phyloP scores from a whole-genome alignment of 2,113 vertebrate genomes.

The Bubo scandiacus region DNA sequence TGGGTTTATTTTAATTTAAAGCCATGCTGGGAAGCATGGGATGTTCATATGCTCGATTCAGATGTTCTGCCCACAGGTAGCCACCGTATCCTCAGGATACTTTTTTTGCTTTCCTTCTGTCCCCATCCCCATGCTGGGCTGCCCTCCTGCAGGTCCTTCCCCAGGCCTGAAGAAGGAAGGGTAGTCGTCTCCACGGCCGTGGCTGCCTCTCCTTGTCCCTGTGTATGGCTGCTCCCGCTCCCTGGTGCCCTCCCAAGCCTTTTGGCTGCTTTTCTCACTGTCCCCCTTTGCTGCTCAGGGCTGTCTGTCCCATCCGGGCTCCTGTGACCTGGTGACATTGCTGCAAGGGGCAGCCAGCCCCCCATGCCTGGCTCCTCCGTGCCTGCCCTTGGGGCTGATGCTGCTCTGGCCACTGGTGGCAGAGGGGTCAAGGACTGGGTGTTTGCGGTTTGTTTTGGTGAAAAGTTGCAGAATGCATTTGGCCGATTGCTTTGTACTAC shows the following conservation, averaged over 20 bases:
- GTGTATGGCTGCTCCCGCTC: fast-evolving
- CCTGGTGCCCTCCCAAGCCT: neutral
- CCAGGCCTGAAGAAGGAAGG: neutral
- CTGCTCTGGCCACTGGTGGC: fast-evolving
- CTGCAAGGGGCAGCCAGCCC: neutral
- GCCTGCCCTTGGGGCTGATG: neutral
- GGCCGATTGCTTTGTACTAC: neutral
- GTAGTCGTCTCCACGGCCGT: fast-evolving
- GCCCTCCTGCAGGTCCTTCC: neutral
- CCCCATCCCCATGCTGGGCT: fast-evolving
- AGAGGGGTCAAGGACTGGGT: neutral
- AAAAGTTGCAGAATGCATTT: neutral
- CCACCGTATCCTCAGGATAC: neutral
- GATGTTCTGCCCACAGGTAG: constrained; percentile 1
- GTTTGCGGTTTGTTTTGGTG: neutral
- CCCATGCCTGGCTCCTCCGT: fast-evolving
- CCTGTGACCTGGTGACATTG: neutral
- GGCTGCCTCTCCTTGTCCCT: neutral
- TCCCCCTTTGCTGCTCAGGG: neutral
- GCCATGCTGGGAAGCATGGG: neutral
- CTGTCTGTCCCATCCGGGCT: neutral
- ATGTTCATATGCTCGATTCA: constrained; percentile 32
- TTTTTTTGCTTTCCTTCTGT: neutral
- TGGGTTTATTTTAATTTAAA: constrained; percentile 23
- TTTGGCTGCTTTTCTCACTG: neutral